Base-by-base conservation (phyloP, 92 coral and sea anemone species). In the Pocillopora grandis region DNA sequence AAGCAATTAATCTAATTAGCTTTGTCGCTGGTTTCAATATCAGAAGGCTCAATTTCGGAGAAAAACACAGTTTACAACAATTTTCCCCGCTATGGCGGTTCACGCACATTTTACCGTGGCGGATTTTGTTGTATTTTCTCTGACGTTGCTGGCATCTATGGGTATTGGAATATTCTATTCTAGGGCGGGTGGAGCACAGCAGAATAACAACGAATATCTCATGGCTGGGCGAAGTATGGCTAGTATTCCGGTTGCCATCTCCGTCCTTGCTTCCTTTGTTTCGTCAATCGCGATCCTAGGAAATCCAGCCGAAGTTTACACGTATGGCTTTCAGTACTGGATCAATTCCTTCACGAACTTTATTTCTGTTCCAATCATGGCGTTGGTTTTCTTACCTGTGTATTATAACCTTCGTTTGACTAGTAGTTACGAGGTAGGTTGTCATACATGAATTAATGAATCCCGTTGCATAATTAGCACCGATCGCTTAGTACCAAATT, bases 171-270 rank as follows among this genome's bases (percentile, higher is more conserved):
- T 91, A 37, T 91, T 75, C 79, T 91, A 79, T 88, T 90, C 94
- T 66, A 91, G 88, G 66, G 87, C 81, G 16, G 92, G 92, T 18
- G 81, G 86, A 80, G 73, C 87, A 48, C 87, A 84, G 52, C 89
- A 91, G 80, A 80, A 81, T 16, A 91, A 91, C 68, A 85, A 88
- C 82, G 94, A 91, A 66, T 91, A 91, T 68, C 78, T 91, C 6
- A 91, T 91, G 94, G 94, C 94, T 5, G 92, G 94, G 8, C 77
- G 94, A 62, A 91, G 94, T 76, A 91, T 91, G 94, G 62, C 89
- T 1, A 78, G 89, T 27, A 65, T 91, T 27, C 94, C 94, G 10
- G 94, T 91, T 2, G 94, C 94, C 58, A 42, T 91, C 48, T 91
- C 94, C 62, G 90, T 91, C 27, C 84, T 91, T 7, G 94, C 94